Base-by-base conservation (phyloP, 2,888 invertebrate species). In the Chaitophorus viminalis region DNA sequence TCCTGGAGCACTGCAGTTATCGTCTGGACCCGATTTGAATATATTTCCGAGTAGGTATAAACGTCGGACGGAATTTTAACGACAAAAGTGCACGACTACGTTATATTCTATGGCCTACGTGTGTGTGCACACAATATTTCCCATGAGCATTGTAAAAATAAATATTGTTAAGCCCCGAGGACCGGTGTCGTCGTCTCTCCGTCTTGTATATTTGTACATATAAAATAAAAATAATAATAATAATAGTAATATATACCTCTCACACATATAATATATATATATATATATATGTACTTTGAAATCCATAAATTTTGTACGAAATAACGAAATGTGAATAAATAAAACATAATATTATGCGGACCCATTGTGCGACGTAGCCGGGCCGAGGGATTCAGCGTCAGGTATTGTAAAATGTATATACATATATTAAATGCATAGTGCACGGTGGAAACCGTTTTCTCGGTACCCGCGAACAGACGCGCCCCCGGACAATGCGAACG, bases 291-390 rank as follows among this genome's bases (percentile, higher is more conserved):
- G 46, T 70, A 70, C 82, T 52, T 21, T 33, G 72, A 82, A 82
- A 82, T 82, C 54, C 82, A 82, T 74, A 82, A 82, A 74, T 74
- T 74, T 82, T 29, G n/a, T 74, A 74, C 74, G 72, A 72, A 54
- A 74, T 54, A 46, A 14, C 46, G 70, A 54, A 74, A 82, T 29
- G 70, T 70, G 70, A 82, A 82, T 70, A 82, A 72, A 82, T 81
- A 82, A 70, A 72, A 82, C 72, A 18, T 36, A 33, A 46, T 36
- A 65, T 79, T 79, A 33, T 74, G 25, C 52, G 82, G n/a, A 60
- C 33, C 54, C 82, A 74, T 82, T 82, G 82, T 82, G 82, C 65
- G 18, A 72, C 65, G 18, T 17, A 52, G 39, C 39, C 3, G 39
- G 39, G 39, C 39, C 1, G 33, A 25, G 54, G 46, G 76, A 25